Conservation (phyloP, 2,888 invertebrate species). For the Seira ritae region DNA sequence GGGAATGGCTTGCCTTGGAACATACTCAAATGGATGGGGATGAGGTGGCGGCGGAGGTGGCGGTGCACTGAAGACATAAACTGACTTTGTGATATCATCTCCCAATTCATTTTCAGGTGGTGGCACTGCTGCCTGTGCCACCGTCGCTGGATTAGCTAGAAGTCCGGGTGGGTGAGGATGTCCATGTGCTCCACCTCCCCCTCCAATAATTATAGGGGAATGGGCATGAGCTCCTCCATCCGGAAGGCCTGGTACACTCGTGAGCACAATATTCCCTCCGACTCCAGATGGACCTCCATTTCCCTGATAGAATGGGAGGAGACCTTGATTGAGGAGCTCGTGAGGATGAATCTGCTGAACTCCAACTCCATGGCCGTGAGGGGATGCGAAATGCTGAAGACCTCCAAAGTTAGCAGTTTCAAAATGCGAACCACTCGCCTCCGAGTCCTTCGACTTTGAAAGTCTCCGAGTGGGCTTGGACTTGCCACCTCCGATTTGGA, state of each 20-base stretch:
- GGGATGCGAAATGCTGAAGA: no score
- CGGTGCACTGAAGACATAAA: constrained; percentile 59
- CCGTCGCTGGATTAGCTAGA: constrained; percentile 15
- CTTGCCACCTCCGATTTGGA: constrained; percentile 39
- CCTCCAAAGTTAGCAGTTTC: constrained; percentile 40
- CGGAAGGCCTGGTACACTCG: constrained; percentile 22
- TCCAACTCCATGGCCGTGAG: no score
- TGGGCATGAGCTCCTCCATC: background rate
- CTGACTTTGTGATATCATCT: constrained; percentile 76
- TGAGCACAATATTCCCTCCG: constrained; percentile 11
- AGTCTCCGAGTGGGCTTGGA: constrained; percentile 30
- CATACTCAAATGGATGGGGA: constrained; percentile 56
- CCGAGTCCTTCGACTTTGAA: constrained; percentile 39
- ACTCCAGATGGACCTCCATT: background rate
- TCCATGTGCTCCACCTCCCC: constrained; percentile 17
- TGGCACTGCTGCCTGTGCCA: background rate
- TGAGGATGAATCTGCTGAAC: constrained; percentile 52
- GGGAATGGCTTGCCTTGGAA: constrained; percentile 42
- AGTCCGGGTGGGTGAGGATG: background rate
- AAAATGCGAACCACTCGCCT: constrained; percentile 49
- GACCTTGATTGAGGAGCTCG: constrained; percentile 41
- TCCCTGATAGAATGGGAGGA: constrained; percentile 33
- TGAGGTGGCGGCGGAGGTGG: constrained; percentile 8
- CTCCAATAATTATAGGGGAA: background rate
- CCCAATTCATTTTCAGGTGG: constrained; percentile 40